Conservation (phyloP, 2,888 invertebrate species). For the Drosophila anomalata region DNA sequence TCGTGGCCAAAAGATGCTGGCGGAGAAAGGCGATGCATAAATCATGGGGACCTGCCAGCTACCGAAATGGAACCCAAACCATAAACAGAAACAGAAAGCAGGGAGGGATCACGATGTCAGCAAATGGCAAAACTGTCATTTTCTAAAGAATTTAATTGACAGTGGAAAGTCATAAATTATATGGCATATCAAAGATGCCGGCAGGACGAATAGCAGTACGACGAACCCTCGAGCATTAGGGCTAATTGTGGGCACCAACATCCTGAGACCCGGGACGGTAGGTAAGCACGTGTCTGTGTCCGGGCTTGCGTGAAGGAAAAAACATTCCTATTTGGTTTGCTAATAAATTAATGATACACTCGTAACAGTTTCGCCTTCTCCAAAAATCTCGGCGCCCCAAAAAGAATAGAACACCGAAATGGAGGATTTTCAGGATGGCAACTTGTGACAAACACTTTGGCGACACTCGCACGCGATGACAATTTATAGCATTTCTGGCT, state of each 20-base stretch:
- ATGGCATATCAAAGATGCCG: conserved; percentile 40
- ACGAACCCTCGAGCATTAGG: conserved; percentile 21
- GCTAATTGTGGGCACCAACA: conserved; percentile 39
- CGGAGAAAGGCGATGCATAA: conserved; percentile 61
- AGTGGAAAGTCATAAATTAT: conserved; percentile 74
- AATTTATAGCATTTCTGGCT: conserved; percentile 45
- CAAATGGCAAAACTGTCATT: conserved; percentile 60
- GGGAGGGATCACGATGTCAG: conserved; percentile 49
- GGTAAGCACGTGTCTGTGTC: conserved; percentile 28
- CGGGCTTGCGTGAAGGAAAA: conserved; percentile 40
- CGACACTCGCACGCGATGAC: conserved; percentile 39
- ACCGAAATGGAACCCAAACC: conserved; percentile 30
- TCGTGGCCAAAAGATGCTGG: conserved; percentile 31
- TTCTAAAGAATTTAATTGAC: conserved; percentile 78
- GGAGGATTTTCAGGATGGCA: conserved; percentile 31
- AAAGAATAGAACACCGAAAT: conserved; percentile 10
- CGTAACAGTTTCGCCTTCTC: conserved; percentile 15
- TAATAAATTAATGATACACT: conserved; percentile 78
- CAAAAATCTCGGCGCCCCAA: conserved; percentile 37
- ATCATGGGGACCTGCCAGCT: conserved; percentile 56
- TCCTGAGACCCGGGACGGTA: neutral
- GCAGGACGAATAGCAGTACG: conserved; percentile 9
- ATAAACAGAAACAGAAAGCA: conserved; percentile 17
- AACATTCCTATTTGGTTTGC: conserved; percentile 71
- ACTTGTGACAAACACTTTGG: conserved; percentile 69